phyloP scores from a whole-genome alignment of 2,888 invertebrate species.

The Tanypteryx hageni region DNA sequence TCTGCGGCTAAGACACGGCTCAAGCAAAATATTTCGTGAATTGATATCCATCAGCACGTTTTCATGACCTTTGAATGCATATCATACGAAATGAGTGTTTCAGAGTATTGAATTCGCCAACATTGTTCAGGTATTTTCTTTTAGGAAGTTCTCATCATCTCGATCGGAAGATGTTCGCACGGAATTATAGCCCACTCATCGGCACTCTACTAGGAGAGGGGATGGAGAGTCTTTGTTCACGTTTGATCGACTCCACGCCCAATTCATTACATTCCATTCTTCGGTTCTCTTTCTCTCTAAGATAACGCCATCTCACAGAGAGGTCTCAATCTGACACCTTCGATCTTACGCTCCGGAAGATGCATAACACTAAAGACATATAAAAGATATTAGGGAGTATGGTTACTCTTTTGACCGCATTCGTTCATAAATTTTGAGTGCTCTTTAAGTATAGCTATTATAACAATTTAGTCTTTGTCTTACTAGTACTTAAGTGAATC shows the following conservation, averaged over 20 bases:
- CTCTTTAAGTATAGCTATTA: too few relatives aligned
- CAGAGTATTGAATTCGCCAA: neutral
- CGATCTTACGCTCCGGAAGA: neutral
- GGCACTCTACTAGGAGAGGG: neutral
- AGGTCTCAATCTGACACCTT: slow-evolving; percentile 42
- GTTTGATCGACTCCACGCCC: slow-evolving; percentile 53
- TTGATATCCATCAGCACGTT: too few relatives aligned
- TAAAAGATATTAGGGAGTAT: neutral
- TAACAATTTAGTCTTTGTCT: too few relatives aligned
- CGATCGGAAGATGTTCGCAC: neutral
- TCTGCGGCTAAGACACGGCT: too few relatives aligned
- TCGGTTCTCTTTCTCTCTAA: neutral
- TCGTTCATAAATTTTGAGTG: neutral
- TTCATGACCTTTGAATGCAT: neutral
- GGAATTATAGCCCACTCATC: slow-evolving; percentile 27
- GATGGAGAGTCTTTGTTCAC: slow-evolving; percentile 22
- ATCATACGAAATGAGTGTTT: neutral
- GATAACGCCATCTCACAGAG: slow-evolving; percentile 36
- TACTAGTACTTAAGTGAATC: too few relatives aligned
- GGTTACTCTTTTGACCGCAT: neutral
- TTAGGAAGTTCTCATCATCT: neutral
- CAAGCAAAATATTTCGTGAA: too few relatives aligned
- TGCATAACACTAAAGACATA: neutral
- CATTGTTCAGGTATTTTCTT: neutral
- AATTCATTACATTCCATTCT: slow-evolving; percentile 61